Percentiles rank a stretch among this genome's conserved stretches.
Evolutionary conservation across 2,113 vertebrate species (phyloP).

Genomic region (Oncorhynchus gorbuscha): DNA sequence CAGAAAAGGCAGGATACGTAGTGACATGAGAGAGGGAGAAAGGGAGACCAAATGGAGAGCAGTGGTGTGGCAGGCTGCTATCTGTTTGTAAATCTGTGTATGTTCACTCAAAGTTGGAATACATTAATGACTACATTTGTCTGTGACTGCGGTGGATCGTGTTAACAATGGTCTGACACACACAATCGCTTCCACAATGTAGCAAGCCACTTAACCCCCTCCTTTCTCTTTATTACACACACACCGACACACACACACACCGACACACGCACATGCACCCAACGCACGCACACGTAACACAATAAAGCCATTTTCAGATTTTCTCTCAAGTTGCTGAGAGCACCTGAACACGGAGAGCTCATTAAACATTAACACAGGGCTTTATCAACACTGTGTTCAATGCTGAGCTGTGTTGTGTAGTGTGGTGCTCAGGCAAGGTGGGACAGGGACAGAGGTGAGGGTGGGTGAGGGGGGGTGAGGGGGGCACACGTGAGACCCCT

Average conservation of each 20-base stretch:
- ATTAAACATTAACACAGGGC: conserved; percentile 69
- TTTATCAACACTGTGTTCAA: conserved; percentile 54
- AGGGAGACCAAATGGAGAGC: conserved; percentile 30
- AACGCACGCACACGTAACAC: conserved; percentile 44
- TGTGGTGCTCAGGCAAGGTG: background rate
- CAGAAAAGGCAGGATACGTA: background rate
- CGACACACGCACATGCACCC: background rate
- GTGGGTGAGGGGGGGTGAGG: background rate
- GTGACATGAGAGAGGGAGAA: conserved; percentile 15
- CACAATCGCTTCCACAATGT: conserved; percentile 22
- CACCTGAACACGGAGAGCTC: conserved; percentile 54
- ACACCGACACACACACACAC: background rate
- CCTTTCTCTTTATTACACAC: background rate
- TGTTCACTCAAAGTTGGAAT: conserved; percentile 61
- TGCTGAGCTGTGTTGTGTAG: conserved; percentile 9
- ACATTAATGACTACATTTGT: conserved; percentile 70
- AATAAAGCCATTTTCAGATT: conserved; percentile 71
- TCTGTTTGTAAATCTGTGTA: conserved; percentile 66
- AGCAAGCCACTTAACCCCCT: conserved; percentile 38
- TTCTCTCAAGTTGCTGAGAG: conserved; percentile 20
- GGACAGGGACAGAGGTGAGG: background rate
- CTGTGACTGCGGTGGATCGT: conserved; percentile 51
- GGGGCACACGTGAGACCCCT: conserved; percentile 38
- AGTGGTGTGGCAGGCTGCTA: conserved; percentile 47
- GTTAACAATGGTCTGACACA: conserved; percentile 63